These are phyloP conservation scores for Dreissena polymorpha DNA, from an alignment of 1,140 invertebrate species.

Conservation along the genomic window DNA sequence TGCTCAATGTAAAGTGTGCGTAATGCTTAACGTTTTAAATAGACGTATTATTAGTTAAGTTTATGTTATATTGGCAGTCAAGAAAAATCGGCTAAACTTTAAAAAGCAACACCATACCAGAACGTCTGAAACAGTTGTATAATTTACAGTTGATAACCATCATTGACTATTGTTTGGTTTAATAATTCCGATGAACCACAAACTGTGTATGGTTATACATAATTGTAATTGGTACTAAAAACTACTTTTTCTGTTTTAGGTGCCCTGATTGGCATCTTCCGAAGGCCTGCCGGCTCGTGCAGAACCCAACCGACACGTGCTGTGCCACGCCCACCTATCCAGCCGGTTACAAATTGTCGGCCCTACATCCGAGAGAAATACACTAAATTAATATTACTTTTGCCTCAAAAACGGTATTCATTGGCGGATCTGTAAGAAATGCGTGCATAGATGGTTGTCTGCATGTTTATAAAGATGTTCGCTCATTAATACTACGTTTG, in stretches of 20 bases:
- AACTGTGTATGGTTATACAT: no score
- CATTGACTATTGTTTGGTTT: not conserved
- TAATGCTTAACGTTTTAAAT: not conserved
- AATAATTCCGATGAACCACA: no score
- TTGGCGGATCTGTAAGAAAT: no score
- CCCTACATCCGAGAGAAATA: not conserved
- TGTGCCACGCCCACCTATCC: slow-evolving; percentile 33
- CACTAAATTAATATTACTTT: no score
- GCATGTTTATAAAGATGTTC: no score
- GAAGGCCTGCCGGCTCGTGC: slow-evolving; percentile 1
- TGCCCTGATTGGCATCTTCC: slow-evolving; percentile 38
- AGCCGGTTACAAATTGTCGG: slow-evolving; percentile 17
- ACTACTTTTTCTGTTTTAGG: not conserved
- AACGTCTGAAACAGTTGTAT: not conserved
- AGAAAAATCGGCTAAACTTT: not conserved
- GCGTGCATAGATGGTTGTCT: no score
- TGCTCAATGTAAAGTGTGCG: no score
- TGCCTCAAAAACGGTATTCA: no score
- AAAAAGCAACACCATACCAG: not conserved
- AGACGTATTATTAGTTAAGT: not conserved
- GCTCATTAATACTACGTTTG: no score
- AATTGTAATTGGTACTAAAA: not conserved
- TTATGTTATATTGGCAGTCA: not conserved
- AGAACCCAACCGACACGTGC: not conserved
- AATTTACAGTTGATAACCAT: not conserved